Conservation (phyloP, 2,113 vertebrate genomes). For the Istiophorus platypterus region DNA sequence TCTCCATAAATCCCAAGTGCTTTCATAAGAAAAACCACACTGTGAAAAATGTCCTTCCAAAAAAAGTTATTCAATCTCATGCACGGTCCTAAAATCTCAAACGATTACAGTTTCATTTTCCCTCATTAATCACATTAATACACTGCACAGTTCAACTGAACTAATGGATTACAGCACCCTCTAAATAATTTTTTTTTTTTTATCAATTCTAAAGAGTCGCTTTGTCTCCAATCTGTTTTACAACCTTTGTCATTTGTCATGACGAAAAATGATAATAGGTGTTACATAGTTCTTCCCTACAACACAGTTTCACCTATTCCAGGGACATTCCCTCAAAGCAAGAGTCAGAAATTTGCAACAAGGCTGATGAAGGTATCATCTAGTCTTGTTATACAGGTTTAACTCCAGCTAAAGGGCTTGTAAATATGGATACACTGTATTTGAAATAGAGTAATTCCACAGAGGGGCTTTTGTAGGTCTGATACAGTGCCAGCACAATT, state of each 20-base stretch:
- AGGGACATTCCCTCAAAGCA: background rate
- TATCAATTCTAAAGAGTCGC: background rate
- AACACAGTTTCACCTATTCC: background rate
- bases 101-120: background rate
- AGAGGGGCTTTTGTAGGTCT: background rate
- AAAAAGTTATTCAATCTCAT: background rate
- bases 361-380: background rate
- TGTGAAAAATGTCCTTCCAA: background rate
- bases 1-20: background rate
- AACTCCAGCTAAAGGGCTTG: background rate
- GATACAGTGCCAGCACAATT: background rate
- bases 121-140: background rate
- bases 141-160: background rate
- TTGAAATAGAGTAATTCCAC: background rate
- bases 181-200: too few relatives aligned
- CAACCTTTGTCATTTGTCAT: background rate
- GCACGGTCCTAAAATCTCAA: conserved; percentile 3
- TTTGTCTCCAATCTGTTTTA: background rate
- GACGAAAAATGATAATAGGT: background rate
- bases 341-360: too few relatives aligned
- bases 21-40: background rate
- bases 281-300: too few relatives aligned
- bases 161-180: background rate
- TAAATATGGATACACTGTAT: background rate
- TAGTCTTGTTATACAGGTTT: background rate